Evolutionary conservation across 2,797 vertebrate species (phyloP).

Genomic region (Amblyopsis hoosieri): DNA sequence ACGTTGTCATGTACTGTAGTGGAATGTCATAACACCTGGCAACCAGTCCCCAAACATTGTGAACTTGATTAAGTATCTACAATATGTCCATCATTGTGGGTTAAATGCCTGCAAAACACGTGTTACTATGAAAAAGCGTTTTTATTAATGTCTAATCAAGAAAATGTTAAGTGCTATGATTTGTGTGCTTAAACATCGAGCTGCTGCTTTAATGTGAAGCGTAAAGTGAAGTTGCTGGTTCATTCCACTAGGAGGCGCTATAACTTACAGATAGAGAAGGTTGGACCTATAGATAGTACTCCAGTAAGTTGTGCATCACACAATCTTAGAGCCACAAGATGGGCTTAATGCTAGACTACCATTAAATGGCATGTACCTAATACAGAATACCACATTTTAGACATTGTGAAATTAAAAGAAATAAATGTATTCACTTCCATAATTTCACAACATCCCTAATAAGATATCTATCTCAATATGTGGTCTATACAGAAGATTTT

Average conservation of each 20-base stretch:
- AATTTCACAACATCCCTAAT: constrained; percentile 53
- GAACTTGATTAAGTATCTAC: neutral
- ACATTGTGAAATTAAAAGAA: constrained; percentile 42
- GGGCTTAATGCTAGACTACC: too few relatives aligned
- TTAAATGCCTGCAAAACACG: neutral
- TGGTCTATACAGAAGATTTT: constrained; percentile 31
- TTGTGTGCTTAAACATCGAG: constrained; percentile 54
- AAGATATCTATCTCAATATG: constrained; percentile 33
- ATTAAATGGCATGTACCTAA: too few relatives aligned
- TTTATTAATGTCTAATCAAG: neutral
- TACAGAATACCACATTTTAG: neutral
- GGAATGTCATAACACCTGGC: neutral
- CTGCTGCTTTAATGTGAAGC: constrained; percentile 24
- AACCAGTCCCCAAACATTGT: neutral
- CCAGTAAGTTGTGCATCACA: too few relatives aligned
- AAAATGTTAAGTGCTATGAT: constrained; percentile 7
- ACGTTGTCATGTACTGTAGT: too few relatives aligned
- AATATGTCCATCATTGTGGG: neutral
- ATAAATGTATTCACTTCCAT: constrained; percentile 64
- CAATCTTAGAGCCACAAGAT: too few relatives aligned
- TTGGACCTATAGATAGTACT: too few relatives aligned
- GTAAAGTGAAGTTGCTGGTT: neutral
- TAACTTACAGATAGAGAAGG: too few relatives aligned
- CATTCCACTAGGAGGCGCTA: too few relatives aligned
- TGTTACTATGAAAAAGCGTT: neutral